phyloP scores from a whole-genome alignment of 1,140 invertebrate genomes.

The Gonatopus flavifemur region DNA sequence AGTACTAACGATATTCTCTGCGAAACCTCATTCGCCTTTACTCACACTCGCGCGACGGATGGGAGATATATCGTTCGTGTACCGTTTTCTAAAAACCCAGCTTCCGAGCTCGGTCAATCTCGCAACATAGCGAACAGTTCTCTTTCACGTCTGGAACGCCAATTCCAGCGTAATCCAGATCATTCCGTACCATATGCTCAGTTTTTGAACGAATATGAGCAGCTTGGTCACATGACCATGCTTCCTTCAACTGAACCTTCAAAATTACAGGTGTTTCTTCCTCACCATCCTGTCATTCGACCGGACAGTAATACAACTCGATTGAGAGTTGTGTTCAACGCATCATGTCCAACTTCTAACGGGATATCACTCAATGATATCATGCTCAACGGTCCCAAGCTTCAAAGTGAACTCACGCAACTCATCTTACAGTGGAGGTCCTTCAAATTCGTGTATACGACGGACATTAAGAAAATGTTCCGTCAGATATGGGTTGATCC shows the following conservation, averaged over 20 bases:
- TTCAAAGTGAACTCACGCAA: background rate
- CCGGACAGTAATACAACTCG: background rate
- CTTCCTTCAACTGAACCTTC: background rate
- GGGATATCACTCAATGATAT: background rate
- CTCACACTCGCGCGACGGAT: background rate
- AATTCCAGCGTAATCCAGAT: background rate
- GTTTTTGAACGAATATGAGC: background rate
- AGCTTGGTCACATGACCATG: background rate
- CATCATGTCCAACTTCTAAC: background rate
- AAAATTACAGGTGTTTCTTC: background rate
- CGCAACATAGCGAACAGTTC: background rate
- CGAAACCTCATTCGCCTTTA: background rate
- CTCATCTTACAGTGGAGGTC: background rate
- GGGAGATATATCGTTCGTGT: conserved; percentile 4
- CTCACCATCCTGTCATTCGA: background rate
- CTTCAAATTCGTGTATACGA: background rate
- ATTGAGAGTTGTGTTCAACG: conserved; percentile 5
- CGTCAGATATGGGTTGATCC: background rate
- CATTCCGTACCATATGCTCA: background rate
- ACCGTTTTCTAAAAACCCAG: background rate
- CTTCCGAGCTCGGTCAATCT: background rate
- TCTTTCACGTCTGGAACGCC: background rate
- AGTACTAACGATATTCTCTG: background rate
- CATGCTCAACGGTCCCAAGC: background rate
- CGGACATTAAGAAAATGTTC: conserved; percentile 4